Evolutionary conservation across 2,113 vertebrate genomes (phyloP).

Genomic region (Columba livia): DNA sequence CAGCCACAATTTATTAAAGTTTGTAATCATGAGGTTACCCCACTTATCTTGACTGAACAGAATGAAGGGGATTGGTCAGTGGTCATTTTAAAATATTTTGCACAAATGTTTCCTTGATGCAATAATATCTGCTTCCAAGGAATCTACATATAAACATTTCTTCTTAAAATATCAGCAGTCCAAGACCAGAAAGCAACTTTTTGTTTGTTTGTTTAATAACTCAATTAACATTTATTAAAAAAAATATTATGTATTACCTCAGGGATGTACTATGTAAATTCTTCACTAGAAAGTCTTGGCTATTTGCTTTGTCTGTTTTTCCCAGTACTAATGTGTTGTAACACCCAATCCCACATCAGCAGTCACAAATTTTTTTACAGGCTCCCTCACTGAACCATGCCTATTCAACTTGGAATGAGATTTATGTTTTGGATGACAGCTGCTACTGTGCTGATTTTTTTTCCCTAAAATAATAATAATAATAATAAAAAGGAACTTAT

Average conservation of each 20-base stretch:
- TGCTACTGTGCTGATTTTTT: not conserved
- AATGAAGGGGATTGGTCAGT: not conserved
- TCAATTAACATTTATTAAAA: not conserved
- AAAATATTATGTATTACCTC: not conserved
- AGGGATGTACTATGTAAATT: not conserved
- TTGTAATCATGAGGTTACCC: not conserved
- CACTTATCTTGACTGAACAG: not conserved
- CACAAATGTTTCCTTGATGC: not conserved
- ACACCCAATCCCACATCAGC: not conserved
- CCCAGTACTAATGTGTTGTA: not conserved
- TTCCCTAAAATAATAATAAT: not conserved
- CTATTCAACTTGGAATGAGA: not conserved
- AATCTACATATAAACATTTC: not conserved
- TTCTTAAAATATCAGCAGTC: not conserved
- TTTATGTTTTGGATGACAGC: not conserved
- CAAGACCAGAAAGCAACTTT: not conserved
- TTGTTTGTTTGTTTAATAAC: not conserved
- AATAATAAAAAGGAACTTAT: not conserved
- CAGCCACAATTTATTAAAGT: not conserved
- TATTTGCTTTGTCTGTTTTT: not conserved
- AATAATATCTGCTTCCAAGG: not conserved
- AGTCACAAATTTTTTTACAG: not conserved
- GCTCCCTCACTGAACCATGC: not conserved
- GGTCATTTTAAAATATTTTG: not conserved
- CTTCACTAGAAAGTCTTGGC: not conserved